Evolutionary conservation across 2,113 vertebrate genomes (phyloP).

Genomic region (Gnathonemus longibarbis): DNA sequence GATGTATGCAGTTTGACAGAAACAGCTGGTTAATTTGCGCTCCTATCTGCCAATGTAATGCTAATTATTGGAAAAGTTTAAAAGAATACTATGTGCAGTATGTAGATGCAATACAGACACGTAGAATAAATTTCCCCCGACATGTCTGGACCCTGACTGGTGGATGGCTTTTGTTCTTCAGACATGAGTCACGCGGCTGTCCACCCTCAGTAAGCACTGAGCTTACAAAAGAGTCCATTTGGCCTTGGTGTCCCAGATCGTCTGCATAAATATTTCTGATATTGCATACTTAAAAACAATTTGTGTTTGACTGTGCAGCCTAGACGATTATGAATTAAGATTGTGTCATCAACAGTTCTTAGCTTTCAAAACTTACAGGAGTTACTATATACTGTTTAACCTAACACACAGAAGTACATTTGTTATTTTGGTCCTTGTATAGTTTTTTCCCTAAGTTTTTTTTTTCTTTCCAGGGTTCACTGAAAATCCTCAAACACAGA

Average conservation of each 20-base stretch:
- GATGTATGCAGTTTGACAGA: not conserved
- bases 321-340: not conserved
- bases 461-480: not conserved
- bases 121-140: not conserved
- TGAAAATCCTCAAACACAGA: not conserved
- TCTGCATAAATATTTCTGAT: slow-evolving; percentile 1
- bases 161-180: not conserved
- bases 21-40: not conserved
- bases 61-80: not conserved
- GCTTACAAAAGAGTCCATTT: not conserved
- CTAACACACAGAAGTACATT: not conserved
- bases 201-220: not conserved
- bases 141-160: not conserved
- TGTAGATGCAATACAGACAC: not conserved
- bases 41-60: not conserved
- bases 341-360: not conserved
- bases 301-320: not conserved
- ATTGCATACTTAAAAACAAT: not conserved
- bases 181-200: not conserved
- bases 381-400: not conserved
- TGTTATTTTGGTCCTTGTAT: not conserved
- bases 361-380: not conserved
- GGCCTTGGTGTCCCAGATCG: not conserved
- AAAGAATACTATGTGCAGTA: not conserved
- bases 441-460: not conserved